A percentile compares a stretch with the other conserved stretches of the same genome.
These are phyloP conservation scores for Acrocephalus arundinaceus DNA, from an alignment of 2,113 vertebrate genomes.

Conservation along the genomic window DNA sequence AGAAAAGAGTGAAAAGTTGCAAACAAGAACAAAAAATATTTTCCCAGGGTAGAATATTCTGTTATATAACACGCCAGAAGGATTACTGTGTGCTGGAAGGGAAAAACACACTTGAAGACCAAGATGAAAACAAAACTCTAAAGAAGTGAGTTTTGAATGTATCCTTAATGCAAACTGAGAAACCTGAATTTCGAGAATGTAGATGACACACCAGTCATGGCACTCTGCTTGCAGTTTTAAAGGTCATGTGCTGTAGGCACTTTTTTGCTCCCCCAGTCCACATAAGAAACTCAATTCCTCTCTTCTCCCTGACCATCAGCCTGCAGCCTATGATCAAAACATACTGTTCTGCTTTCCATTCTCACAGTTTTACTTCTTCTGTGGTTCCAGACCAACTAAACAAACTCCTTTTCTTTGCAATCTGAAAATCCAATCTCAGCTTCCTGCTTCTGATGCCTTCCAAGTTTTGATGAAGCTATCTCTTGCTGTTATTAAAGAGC, in stretches of 20 bases:
- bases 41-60: slow-evolving; percentile 66
- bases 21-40: slow-evolving; percentile 45
- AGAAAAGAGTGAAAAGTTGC: slow-evolving; percentile 37
- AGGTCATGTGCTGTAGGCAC: background rate
- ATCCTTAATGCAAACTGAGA: slow-evolving; percentile 46
- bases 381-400: slow-evolving; percentile 42
- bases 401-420: slow-evolving; percentile 25
- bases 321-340: slow-evolving; percentile 27
- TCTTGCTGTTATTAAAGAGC: slow-evolving; percentile 23
- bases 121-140: slow-evolving; percentile 54
- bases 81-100: slow-evolving; percentile 47
- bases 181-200: slow-evolving; percentile 32
- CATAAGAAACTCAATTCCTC: slow-evolving; percentile 33
- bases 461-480: slow-evolving; percentile 44
- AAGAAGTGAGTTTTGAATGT: slow-evolving; percentile 37
- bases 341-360: slow-evolving; percentile 55
- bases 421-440: slow-evolving; percentile 42
- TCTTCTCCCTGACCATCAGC: background rate
- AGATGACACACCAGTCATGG: slow-evolving; percentile 37
- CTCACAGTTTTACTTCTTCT: slow-evolving; percentile 33
- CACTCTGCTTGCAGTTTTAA: slow-evolving; percentile 53
- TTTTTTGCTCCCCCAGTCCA: background rate
- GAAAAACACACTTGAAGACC: slow-evolving; percentile 52
- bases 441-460: slow-evolving; percentile 12
- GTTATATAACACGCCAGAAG: slow-evolving; percentile 55